A percentile compares a stretch with the other conserved stretches of the same genome.
phyloP scores from a whole-genome alignment of 2,888 invertebrate species.

The Therioaphis trifolii region DNA sequence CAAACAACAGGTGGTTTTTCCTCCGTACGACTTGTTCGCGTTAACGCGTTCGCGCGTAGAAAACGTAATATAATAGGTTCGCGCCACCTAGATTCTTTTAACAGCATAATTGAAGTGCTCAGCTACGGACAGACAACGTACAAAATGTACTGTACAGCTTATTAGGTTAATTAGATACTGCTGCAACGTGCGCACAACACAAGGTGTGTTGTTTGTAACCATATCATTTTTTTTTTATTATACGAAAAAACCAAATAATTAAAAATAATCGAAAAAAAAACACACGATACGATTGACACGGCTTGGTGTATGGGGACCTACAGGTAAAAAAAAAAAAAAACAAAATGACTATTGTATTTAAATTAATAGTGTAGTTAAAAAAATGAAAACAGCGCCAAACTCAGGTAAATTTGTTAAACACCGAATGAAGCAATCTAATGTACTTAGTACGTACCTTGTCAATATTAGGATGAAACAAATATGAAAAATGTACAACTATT shows the following conservation, averaged over 20 bases:
- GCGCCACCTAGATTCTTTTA: not conserved
- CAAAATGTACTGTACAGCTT: not conserved
- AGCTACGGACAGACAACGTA: not conserved
- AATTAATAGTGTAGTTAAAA: too few species aligned
- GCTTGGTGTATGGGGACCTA: too few species aligned
- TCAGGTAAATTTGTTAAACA: too few species aligned
- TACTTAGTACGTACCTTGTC: too few species aligned
- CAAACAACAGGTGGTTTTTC: constrained; percentile 20
- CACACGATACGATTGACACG: not conserved
- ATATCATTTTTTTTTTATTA: not conserved
- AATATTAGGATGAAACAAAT: too few species aligned
- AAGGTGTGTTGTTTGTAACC: not conserved
- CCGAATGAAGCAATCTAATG: too few species aligned
- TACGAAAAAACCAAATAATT: not conserved
- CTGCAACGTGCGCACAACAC: not conserved
- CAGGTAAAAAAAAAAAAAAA: too few species aligned
- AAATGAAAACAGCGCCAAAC: too few species aligned
- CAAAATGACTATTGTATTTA: too few species aligned
- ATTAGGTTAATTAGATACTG: too few species aligned
- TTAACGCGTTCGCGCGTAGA: not conserved
- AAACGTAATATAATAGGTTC: not conserved
- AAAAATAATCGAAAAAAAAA: not conserved
- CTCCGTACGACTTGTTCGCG: not conserved
- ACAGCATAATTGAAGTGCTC: not conserved
- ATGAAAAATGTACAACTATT: too few species aligned